These are phyloP conservation scores for Bugulina stolonifera DNA, from an alignment of 2,888 invertebrate species.

Conservation along the genomic window DNA sequence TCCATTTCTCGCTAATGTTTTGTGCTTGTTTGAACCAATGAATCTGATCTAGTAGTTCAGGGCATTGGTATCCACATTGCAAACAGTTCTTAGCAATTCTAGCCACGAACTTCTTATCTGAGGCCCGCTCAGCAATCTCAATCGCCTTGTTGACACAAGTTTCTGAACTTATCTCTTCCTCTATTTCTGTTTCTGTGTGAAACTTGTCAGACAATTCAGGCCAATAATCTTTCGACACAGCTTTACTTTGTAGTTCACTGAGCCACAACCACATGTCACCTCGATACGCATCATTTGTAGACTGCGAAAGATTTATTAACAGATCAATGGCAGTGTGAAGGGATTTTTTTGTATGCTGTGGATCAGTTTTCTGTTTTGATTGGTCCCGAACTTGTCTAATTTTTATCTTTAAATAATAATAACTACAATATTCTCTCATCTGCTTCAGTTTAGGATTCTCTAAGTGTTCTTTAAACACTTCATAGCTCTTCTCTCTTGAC, in stretches of 20 bases:
- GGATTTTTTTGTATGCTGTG: too few relatives aligned
- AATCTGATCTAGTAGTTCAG: too few relatives aligned
- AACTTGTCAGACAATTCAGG: not conserved
- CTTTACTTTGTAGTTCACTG: not conserved
- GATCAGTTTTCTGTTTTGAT: not conserved
- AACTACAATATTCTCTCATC: not conserved
- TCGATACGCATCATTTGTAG: not conserved
- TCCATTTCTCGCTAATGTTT: too few relatives aligned
- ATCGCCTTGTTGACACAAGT: not conserved
- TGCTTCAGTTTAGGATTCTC: not conserved
- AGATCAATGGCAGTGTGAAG: too few relatives aligned
- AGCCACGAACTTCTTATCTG: not conserved
- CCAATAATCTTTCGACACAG: not conserved
- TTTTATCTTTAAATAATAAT: constrained; percentile 9
- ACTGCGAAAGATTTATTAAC: not conserved
- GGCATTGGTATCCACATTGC: not conserved
- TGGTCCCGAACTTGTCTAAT: not conserved
- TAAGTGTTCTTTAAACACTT: not conserved
- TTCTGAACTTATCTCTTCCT: not conserved
- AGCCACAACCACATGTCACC: not conserved
- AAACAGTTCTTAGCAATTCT: not conserved
- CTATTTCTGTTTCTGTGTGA: not conserved
- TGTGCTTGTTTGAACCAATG: too few relatives aligned
- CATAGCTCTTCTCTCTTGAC: not conserved
- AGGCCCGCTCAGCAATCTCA: not conserved